Conservation (phyloP, 2,888 invertebrate genomes). For the Campoletis raptor region DNA sequence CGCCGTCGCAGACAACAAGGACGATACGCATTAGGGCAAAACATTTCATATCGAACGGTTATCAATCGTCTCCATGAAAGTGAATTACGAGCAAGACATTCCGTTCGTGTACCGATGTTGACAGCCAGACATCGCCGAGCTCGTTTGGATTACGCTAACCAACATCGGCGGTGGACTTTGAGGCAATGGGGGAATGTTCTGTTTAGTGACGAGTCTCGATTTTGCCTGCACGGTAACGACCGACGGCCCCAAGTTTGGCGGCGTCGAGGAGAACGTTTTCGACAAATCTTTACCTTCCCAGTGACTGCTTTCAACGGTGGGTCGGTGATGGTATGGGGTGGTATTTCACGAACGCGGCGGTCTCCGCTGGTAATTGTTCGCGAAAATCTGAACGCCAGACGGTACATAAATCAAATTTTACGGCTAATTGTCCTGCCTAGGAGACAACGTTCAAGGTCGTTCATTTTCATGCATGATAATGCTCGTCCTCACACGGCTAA, state of each 20-base stretch:
- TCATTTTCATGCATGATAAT: slow-evolving; percentile 67
- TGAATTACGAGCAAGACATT: slow-evolving; percentile 32
- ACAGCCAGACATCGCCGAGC: no score
- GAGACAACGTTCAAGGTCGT: slow-evolving; percentile 32
- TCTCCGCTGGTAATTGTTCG: slow-evolving; percentile 58
- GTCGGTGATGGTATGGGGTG: slow-evolving; percentile 18
- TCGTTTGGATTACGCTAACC: slow-evolving; percentile 45
- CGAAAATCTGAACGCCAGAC: slow-evolving; percentile 52
- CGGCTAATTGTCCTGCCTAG: slow-evolving; percentile 17
- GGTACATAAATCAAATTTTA: slow-evolving; percentile 51
- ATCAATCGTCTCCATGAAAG: slow-evolving; percentile 28
- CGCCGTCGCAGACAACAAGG: slow-evolving; percentile 19
- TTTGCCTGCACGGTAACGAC: slow-evolving; percentile 54
- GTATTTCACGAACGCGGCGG: slow-evolving; percentile 10
- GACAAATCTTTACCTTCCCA: not conserved
- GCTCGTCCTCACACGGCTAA: slow-evolving; percentile 61
- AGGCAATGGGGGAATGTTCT: slow-evolving; percentile 56
- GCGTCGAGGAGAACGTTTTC: slow-evolving; percentile 31
- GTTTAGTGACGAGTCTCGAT: slow-evolving; percentile 60
- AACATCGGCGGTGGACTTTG: slow-evolving; percentile 40
- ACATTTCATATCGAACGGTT: slow-evolving; percentile 40
- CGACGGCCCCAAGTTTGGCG: slow-evolving; percentile 59
- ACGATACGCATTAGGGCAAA: slow-evolving; percentile 9
- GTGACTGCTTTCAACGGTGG: not conserved
- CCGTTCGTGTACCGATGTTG: no score